A percentile compares a stretch with the other conserved stretches of the same genome.
Conservation (phyloP, 2,113 vertebrate species). For the Cynopterus brachyotis region DNA sequence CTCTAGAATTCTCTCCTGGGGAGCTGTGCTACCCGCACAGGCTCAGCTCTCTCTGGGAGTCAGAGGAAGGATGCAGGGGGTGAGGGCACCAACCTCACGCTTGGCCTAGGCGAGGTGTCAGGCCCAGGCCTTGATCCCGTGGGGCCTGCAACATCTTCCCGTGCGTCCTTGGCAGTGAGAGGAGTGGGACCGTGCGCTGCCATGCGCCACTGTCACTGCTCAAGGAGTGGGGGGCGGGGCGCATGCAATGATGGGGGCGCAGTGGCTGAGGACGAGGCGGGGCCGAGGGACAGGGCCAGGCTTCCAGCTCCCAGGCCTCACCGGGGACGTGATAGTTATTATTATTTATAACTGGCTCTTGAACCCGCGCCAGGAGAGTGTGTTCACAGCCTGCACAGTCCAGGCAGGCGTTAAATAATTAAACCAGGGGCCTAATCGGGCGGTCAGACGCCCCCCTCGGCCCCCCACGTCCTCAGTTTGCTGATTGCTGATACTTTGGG, state of each 20-base stretch:
- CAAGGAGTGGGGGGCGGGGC: background rate
- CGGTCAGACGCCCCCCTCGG: constrained; percentile 76
- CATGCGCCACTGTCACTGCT: background rate
- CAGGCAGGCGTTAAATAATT: constrained; percentile 82
- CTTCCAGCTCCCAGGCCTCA: background rate
- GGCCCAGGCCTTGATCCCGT: background rate
- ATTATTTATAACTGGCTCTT: constrained; percentile 75
- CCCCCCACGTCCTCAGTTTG: constrained; percentile 79
- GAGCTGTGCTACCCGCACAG: rapidly evolving
- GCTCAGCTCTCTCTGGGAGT: background rate
- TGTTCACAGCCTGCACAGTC: background rate
- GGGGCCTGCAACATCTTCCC: constrained; percentile 56
- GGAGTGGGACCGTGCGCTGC: background rate
- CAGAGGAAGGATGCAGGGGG: background rate
- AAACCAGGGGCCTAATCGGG: constrained; percentile 80
- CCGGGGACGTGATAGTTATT: constrained; percentile 58
- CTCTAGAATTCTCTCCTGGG: background rate
- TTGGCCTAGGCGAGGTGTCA: too few relatives aligned
- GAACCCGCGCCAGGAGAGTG: constrained; percentile 72
- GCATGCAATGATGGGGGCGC: rapidly evolving
- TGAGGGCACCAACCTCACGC: background rate
- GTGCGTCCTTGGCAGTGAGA: constrained; percentile 43
- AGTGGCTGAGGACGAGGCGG: background rate
- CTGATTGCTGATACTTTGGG: constrained; percentile 85
- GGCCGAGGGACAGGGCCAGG: background rate